Evolutionary conservation across 2,797 vertebrate species (phyloP).

Genomic region (Cygnus olor): DNA sequence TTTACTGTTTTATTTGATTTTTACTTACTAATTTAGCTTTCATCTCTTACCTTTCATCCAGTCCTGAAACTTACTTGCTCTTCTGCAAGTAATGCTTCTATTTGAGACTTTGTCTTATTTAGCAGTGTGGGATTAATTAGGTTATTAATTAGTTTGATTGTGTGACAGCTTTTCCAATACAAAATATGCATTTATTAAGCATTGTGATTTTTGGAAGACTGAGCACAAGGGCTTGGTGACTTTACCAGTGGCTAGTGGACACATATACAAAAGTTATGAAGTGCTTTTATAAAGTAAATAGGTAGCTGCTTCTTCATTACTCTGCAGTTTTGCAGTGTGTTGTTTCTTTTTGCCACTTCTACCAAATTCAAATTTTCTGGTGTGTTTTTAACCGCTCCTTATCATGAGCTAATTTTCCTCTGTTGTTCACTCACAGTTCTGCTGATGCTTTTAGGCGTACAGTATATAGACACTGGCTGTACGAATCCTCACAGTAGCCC

Average conservation of each 20-base stretch:
- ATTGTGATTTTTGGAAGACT: neutral
- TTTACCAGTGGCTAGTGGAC: neutral
- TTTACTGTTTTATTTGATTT: neutral
- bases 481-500: neutral
- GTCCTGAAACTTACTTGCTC: neutral
- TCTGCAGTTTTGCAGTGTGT: neutral
- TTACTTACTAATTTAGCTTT: neutral
- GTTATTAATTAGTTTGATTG: neutral
- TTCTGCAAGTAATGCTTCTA: neutral
- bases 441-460: neutral
- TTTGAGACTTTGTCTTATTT: neutral
- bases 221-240: neutral
- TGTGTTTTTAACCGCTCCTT: neutral
- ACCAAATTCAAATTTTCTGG: neutral
- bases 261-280: neutral
- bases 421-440: neutral
- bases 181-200: neutral
- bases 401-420: neutral
- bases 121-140: neutral
- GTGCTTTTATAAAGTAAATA: neutral
- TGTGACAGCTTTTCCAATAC: neutral
- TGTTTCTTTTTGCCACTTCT: neutral
- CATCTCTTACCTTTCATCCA: neutral
- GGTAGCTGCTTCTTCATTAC: neutral
- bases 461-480: neutral